A percentile compares a stretch with the other conserved stretches of the same genome.
Conservation (phyloP, 2,888 invertebrate species). For the Exephanes ischioxanthus region DNA sequence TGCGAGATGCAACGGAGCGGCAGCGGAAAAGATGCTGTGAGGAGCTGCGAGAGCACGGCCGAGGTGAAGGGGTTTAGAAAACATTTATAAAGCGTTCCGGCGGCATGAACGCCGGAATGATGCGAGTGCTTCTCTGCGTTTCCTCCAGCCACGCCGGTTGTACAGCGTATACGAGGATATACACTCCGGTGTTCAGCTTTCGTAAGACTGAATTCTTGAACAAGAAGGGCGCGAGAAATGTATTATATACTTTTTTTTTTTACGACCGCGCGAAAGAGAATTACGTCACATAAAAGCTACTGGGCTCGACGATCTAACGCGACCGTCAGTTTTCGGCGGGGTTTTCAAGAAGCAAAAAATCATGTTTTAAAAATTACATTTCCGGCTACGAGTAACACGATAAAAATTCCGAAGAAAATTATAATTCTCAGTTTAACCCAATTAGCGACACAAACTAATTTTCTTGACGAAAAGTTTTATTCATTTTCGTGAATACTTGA, state of each 20-base stretch:
- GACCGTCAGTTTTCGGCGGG: neutral
- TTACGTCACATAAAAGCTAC: conserved; percentile 41
- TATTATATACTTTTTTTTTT: conserved; percentile 29
- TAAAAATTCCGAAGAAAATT: no score
- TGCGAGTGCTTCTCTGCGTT: conserved; percentile 51
- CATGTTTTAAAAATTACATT: neutral
- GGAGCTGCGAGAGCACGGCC: conserved; percentile 47
- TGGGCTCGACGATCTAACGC: conserved; percentile 17
- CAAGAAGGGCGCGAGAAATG: conserved; percentile 33
- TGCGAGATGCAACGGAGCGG: conserved; percentile 56
- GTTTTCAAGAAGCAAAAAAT: neutral
- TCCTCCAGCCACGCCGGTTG: conserved; percentile 29
- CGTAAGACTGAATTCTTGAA: conserved; percentile 51
- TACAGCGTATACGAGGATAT: conserved; percentile 1
- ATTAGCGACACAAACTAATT: no score
- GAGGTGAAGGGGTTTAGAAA: conserved; percentile 64
- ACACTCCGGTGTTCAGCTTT: conserved; percentile 44
- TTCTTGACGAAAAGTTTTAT: no score
- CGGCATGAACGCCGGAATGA: conserved; percentile 54
- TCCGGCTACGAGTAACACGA: no score
- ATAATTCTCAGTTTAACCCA: no score
- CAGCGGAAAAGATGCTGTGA: conserved; percentile 62
- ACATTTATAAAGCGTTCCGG: conserved; percentile 67
- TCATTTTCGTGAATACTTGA: no score
- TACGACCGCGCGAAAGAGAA: conserved; percentile 7